phyloP scores from a whole-genome alignment of 35 echinoderm and acorn worm species.

The Heliocidaris tuberculata region DNA sequence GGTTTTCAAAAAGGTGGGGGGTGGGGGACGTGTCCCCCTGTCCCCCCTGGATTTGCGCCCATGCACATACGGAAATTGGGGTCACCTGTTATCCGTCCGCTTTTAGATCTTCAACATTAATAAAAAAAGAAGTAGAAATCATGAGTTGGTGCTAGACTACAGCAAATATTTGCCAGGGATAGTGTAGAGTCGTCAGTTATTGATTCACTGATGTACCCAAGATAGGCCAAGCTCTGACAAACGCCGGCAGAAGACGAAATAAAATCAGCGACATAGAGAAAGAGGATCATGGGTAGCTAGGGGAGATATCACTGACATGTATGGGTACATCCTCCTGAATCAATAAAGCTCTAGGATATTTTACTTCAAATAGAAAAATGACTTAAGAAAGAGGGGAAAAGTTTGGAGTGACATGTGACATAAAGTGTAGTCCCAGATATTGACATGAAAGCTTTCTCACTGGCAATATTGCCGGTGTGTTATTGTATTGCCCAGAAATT shows the following conservation, averaged over 20 bases:
- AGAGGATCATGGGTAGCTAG: neutral
- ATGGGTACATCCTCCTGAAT: neutral
- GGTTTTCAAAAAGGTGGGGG: too few species aligned
- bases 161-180: neutral
- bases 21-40: too few species aligned
- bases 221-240: neutral
- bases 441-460: neutral
- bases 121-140: neutral
- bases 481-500: neutral
- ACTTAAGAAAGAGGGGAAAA: neutral
- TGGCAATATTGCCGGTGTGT: neutral
- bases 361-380: neutral
- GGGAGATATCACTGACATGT: neutral
- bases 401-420: neutral
- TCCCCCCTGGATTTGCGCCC: too few species aligned
- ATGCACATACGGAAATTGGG: too few species aligned
- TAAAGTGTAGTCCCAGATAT: neutral
- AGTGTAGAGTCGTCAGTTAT: neutral
- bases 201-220: neutral
- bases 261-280: neutral
- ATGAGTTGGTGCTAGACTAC: neutral
- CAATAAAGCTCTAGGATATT: slow-evolving; percentile 11
- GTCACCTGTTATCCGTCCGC: too few species aligned
- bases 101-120: too few species aligned
- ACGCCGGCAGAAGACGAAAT: neutral